Base-by-base conservation (phyloP, 2,113 vertebrate genomes). In the Tachysurus fulvidraco region DNA sequence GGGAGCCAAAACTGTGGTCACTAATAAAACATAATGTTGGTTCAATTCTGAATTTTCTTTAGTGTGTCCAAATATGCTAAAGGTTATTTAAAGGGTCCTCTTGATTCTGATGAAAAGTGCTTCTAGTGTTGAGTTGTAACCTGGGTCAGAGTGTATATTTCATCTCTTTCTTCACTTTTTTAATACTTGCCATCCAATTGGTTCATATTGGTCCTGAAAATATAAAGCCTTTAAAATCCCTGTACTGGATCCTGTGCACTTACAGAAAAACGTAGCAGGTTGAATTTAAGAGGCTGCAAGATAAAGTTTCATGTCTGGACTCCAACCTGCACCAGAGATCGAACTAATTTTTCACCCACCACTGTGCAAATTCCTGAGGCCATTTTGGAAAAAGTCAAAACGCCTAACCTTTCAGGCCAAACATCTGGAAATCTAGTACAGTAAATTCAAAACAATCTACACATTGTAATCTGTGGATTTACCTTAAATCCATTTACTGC, bases 21-120 rank as follows among this genome's bases (percentile, higher is more conserved):
- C 88, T 86, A 81, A 81, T 87, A 88, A 85, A 88, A 83, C 73
- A 65, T 64, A 88, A 88, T 84, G 46, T 87, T 73, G 64, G 71
- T 88, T 86, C 62, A 81, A 88, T 87, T 67, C 65, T 87, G 69
- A 62, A 82, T 83, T 88, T 83, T 84, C 67, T 74, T 80, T 65
- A 78, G 80, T 82, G 83, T 65, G 46, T 52, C 71, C 73, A 85
- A 89, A 81, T 86, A 76, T 87, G 67, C 67, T 74, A 62, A 86
- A 89, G 83, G 86, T 85, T 79, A 79, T 82, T 87, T 78, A 57
- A 87, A 83, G 73, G 60, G 67, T 44, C 62, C 28, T 73, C 41
- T 82, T 62, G 60, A 64, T 76, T 85, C 7, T 62, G 67, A 62
- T 87, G 52, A 85, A 77, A 84, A 76, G 69, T 78, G 77, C 23